These are phyloP conservation scores for Zygothrica quintamaculata DNA, from an alignment of 2,888 invertebrate genomes.

Conservation along the genomic window DNA sequence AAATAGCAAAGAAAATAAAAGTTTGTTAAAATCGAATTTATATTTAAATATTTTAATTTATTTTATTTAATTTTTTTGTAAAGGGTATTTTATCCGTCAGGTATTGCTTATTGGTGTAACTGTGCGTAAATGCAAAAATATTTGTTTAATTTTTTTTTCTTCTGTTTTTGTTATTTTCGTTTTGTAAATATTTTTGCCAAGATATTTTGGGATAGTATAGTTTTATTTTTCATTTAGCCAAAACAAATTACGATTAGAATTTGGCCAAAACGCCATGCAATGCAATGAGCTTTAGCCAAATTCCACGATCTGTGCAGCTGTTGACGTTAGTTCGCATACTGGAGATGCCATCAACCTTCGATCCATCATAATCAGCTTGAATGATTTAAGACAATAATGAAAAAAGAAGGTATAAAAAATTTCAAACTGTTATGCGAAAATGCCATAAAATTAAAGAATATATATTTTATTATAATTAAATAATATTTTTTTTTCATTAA, in stretches of 20 bases:
- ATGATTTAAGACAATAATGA: too few species aligned
- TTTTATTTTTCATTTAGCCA: too few species aligned
- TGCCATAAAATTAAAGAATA: too few species aligned
- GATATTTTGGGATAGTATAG: conserved; percentile 18
- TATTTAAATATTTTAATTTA: too few species aligned
- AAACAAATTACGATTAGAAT: conserved; percentile 21
- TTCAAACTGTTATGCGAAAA: too few species aligned
- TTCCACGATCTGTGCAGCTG: conserved; percentile 42
- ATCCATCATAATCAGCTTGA: conserved; percentile 54
- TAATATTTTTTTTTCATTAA: too few species aligned
- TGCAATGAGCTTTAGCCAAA: conserved; percentile 11
- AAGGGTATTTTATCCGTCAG: conserved; percentile 12
- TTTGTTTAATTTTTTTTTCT: conserved; percentile 38
- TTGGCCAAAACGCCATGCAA: conserved; percentile 16
- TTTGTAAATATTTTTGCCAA: conserved; percentile 33
- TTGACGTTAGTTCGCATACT: conserved; percentile 50
- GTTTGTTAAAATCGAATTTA: too few species aligned
- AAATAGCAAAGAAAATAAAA: too few species aligned
- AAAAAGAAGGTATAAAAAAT: too few species aligned
- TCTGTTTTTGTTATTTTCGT: conserved; percentile 24
- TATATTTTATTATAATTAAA: too few species aligned
- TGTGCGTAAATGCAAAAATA: conserved; percentile 46
- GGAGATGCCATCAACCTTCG: conserved; percentile 54
- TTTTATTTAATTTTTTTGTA: background rate
- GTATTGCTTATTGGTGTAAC: conserved; percentile 31